A percentile compares a stretch with the other conserved stretches of the same genome.
phyloP scores from a whole-genome alignment of 2,113 vertebrate species.

The Thamnophis sirtalis region DNA sequence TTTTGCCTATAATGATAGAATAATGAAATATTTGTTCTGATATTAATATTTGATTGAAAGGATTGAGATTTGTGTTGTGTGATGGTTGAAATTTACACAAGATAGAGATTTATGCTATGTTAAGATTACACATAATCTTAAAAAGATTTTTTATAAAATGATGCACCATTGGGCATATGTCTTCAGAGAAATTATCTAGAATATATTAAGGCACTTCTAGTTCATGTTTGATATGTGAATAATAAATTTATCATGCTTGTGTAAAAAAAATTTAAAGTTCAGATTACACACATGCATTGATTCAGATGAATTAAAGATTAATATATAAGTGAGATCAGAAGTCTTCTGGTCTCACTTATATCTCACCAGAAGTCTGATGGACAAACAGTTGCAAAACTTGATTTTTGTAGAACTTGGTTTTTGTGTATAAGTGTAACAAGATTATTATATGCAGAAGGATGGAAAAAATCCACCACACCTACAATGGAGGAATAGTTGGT shows the following conservation, averaged over 20 bases:
- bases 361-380: neutral
- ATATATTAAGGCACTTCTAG: neutral
- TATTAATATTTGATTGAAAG: neutral
- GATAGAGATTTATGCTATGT: neutral
- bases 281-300: neutral
- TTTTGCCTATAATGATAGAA: neutral
- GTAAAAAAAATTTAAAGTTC: neutral
- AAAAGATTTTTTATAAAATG: neutral
- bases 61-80: neutral
- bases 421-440: neutral
- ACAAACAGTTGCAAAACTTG: neutral
- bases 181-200: neutral
- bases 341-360: neutral
- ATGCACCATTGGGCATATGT: neutral
- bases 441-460: neutral
- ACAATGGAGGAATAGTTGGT: neutral
- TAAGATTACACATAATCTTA: neutral
- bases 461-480: neutral
- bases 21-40: neutral
- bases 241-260: neutral
- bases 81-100: neutral
- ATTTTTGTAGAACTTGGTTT: neutral
- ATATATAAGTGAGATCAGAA: neutral
- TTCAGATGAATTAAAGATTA: neutral
- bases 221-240: neutral